Percentiles rank a stretch among this genome's conserved stretches.
phyloP scores from a whole-genome alignment of 2,113 vertebrate genomes.

The Thymallus thymallus region DNA sequence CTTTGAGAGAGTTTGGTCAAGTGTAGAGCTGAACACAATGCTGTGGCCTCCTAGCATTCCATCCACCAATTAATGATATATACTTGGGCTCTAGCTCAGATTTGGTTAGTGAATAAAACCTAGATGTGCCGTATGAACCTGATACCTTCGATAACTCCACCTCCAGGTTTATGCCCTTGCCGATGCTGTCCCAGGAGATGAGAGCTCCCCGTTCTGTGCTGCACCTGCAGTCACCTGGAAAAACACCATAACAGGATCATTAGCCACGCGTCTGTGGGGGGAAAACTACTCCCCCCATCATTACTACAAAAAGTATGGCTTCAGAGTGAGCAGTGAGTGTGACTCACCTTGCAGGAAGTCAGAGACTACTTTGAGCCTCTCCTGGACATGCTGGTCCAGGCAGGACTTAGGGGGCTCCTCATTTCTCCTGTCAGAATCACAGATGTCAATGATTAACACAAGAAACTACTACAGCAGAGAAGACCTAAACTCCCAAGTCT shows the following conservation, averaged over 20 bases:
- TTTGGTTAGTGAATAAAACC: too few species aligned
- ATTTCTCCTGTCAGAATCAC: conserved; percentile 60
- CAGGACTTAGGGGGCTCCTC: conserved; percentile 41
- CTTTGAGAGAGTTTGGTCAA: too few species aligned
- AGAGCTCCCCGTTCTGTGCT: conserved; percentile 59
- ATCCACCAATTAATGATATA: background rate
- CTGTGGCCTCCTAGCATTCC: too few species aligned
- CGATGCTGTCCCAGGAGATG: conserved; percentile 72
- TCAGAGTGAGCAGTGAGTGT: too few species aligned
- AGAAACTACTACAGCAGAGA: background rate
- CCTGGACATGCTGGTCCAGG: conserved; percentile 58
- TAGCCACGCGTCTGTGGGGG: background rate
- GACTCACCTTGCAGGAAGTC: conserved; percentile 83
- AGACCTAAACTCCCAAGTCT: background rate
- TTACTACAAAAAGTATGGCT: background rate
- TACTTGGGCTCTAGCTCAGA: too few species aligned
- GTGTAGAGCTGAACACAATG: too few species aligned
- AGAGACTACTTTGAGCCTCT: conserved; percentile 71
- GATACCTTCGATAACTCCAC: conserved; percentile 87
- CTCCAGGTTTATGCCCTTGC: conserved; percentile 70
- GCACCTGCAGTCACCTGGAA: conserved; percentile 78
- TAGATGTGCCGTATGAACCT: too few species aligned
- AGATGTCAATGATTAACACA: background rate
- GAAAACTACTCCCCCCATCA: background rate
- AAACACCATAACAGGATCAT: background rate